These are phyloP conservation scores for Syncerus caffer DNA, from an alignment of 2,797 vertebrate genomes.

Conservation along the genomic window DNA sequence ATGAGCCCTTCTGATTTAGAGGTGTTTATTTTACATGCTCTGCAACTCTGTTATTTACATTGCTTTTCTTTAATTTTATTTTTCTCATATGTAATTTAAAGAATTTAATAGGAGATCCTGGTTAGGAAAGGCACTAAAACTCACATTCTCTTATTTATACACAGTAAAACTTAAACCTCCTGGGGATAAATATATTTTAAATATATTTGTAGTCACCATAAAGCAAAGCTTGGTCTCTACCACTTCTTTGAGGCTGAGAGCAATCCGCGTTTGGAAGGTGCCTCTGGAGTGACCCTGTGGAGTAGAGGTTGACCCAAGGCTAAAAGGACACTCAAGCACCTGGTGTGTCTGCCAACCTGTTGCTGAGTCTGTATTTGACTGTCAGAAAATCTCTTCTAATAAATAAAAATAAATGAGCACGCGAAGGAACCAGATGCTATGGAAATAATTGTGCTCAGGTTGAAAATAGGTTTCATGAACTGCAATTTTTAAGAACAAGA, in stretches of 20 bases:
- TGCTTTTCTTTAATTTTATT: conserved; percentile 63
- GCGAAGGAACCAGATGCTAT: neutral
- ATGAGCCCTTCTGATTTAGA: conserved; percentile 48
- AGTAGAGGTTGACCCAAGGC: neutral
- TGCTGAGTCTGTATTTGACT: neutral
- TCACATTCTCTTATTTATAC: conserved; percentile 48
- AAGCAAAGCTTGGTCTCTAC: neutral
- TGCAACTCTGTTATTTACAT: conserved; percentile 47
- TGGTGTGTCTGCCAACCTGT: conserved; percentile 13
- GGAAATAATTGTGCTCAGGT: conserved; percentile 55
- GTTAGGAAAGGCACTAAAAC: conserved; percentile 54
- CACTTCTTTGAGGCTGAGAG: neutral
- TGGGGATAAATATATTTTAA: conserved; percentile 50
- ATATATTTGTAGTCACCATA: neutral
- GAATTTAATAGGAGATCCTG: conserved; percentile 56
- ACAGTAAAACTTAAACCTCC: conserved; percentile 50
- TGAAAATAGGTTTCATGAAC: conserved; percentile 63
- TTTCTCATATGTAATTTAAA: conserved; percentile 67
- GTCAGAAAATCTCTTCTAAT: conserved; percentile 20
- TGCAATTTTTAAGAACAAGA: conserved; percentile 66
- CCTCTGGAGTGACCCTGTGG: neutral
- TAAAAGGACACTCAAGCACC: neutral
- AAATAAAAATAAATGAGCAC: conserved; percentile 29
- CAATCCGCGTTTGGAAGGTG: neutral
- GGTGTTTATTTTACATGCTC: conserved; percentile 58